phyloP scores from a whole-genome alignment of 23 tunicate species.

The Styela clava region DNA sequence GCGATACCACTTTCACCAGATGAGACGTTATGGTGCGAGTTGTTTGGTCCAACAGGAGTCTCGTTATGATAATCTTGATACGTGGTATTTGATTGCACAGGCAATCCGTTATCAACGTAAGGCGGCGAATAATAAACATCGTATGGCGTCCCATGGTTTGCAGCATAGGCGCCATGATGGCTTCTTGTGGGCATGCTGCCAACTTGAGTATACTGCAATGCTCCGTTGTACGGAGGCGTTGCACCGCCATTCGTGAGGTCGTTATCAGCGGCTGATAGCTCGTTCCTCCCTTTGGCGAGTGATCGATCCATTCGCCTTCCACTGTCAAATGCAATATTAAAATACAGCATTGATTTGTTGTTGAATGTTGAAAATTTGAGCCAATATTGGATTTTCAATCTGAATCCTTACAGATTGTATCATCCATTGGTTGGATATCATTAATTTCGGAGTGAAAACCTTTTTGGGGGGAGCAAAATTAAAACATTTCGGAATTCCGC shows the following conservation, averaged over 20 bases:
- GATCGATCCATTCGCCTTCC: slow-evolving; percentile 31
- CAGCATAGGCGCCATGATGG: neutral
- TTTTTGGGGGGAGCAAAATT: too few relatives aligned
- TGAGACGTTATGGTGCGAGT: neutral
- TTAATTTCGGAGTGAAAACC: too few relatives aligned
- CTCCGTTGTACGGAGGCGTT: slow-evolving; percentile 16
- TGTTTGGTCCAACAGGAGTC: neutral
- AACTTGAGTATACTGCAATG: neutral
- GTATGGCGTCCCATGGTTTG: neutral
- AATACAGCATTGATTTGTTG: too few relatives aligned
- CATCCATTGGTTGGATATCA: too few relatives aligned
- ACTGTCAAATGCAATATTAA: slow-evolving; percentile 6
- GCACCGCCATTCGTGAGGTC: neutral
- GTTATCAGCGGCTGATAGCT: neutral
- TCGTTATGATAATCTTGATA: slow-evolving; percentile 15
- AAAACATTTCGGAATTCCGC: too few relatives aligned
- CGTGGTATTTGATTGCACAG: neutral
- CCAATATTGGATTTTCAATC: too few relatives aligned
- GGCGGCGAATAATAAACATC: neutral
- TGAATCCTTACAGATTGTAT: too few relatives aligned
- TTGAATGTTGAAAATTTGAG: too few relatives aligned
- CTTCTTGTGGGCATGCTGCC: neutral
- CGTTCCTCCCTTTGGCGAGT: slow-evolving; percentile 15
- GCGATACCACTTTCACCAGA: slow-evolving; percentile 34
- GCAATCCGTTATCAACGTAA: neutral